These are phyloP conservation scores for Portunus trituberculatus DNA, from an alignment of 1,140 invertebrate species.

Conservation along the genomic window DNA sequence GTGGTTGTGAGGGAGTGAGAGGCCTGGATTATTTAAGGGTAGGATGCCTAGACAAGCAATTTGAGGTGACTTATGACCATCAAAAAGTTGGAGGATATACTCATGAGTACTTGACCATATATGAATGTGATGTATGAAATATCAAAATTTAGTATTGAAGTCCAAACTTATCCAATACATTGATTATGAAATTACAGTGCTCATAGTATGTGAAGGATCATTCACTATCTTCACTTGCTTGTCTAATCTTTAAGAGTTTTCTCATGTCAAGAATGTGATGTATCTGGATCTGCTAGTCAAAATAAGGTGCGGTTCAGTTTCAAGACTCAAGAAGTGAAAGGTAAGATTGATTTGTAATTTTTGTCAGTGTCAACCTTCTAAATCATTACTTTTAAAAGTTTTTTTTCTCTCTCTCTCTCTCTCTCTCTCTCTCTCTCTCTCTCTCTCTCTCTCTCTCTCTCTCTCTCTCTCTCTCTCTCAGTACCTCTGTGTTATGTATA, in stretches of 20 bases:
- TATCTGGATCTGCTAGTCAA: neutral
- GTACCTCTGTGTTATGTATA: too few species aligned
- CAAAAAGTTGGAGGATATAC: neutral
- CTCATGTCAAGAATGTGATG: neutral
- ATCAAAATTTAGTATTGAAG: neutral
- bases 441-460: too few species aligned
- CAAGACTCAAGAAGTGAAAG: neutral
- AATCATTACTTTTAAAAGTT: neutral
- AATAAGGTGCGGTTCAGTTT: neutral
- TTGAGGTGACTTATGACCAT: neutral
- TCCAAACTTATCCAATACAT: neutral
- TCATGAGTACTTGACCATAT: neutral
- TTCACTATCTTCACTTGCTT: neutral
- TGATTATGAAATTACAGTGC: neutral
- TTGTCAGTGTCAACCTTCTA: neutral
- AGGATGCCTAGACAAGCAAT: neutral
- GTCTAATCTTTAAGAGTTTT: neutral
- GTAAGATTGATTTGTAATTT: neutral
- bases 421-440: too few species aligned
- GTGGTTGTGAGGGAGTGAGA: neutral
- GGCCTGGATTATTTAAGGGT: neutral
- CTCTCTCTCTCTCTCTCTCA: too few species aligned
- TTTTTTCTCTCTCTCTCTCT: too few species aligned
- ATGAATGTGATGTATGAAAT: neutral
- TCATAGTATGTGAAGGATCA: neutral